Evolutionary conservation across 2,113 vertebrate species (phyloP), one percentile per base, ranked within the genome.

Genomic region (Microcebus griseorufus): DNA sequence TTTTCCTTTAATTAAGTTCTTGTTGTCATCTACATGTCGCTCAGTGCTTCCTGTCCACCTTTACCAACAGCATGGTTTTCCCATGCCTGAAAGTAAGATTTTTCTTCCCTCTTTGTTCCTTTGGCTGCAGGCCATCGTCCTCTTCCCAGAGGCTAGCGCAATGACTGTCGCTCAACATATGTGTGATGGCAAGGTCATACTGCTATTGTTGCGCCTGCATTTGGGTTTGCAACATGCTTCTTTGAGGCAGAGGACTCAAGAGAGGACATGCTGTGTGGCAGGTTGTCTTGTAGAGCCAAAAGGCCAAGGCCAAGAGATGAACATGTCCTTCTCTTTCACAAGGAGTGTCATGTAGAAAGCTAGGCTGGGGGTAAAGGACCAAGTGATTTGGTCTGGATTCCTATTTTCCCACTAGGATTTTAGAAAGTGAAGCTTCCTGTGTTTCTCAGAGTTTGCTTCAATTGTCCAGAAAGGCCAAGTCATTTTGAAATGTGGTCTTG

Each of bases 1-100:
- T 93, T 96, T 97, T 82, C 90, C 76, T 95, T 92, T 87, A 69
- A 18, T 95, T 81, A 17, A 7, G 87, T 97, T 97, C 96, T 98
- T 92, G 42, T 97, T 88, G 60, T 94, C 75, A 3, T 94, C 51
- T 97, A 81, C n/a, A 0, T 5, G 93, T 98, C 93, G 97, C 96
- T 98, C 97, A 64, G 82, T 72, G 27, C 93, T 72, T 92, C 94
- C 85, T 72, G 93, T 76, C 89, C 73, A 80, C 39, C 82, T 91
- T 92, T 53, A 58, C 78, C 32, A 72, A 48, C 92, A 65, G 94
- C 93, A 58, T 95, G 79, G 92, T 88, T 93, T 10, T 84, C 78
- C 94, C 92, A 93, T 76, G 79, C 94, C 70, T 75, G 29, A 83
- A 80, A 82, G 20, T 67, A 72, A 78, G 67, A 84, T 85, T 88